Evolutionary conservation across 1,140 invertebrate genomes (phyloP), one percentile per base, ranked within the genome.

Genomic region (Tetramorium parvispinum): DNA sequence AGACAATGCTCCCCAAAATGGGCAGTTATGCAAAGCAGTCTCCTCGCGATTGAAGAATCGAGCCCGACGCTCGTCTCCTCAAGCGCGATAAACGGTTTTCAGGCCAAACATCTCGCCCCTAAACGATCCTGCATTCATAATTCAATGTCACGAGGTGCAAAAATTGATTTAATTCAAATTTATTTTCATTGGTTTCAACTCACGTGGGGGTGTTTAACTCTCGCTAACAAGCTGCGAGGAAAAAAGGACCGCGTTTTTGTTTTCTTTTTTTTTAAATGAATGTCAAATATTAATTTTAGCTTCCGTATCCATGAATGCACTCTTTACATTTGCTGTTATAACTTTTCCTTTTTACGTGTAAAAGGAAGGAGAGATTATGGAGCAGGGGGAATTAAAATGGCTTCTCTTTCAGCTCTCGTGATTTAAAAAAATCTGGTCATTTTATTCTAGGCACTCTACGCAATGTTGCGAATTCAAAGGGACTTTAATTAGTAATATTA

Each of bases 271-370:
- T 71, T 46, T 27, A 43, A 32, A 57, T 24, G 5, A n/a, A 73
- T 21, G 40, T 83, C 37, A 73, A 83, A 83, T 73, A 82, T 83
- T 73, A 61, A 83, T 40, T 83, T 59, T 32, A 83, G 27, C 3
- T 27, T 21, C 57, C 21, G 46, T 71, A 57, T n/a, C 53, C 49
- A 37, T 43, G 18, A 57, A 57, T 37, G 24, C 27, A 21, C 53
- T 46, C 24, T 49, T 32, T n/a, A 16, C 27, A 46, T 83, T 75
- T 61, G 68, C 68, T 37, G n/a, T 75, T 37, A 21, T 24, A 8
- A 59, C 21, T 59, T 82, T 59, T 83, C 61, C n/a, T 55, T 71
- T 75, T 18, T 37, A 7, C 24, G 13, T 6, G 21, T 32, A 16
- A 16, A 55, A 73, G 18, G 3, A 18, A 68, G 10, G 5, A 59